Conservation (phyloP, 2,888 invertebrate genomes). For the Callyntrura guangdongensis region DNA sequence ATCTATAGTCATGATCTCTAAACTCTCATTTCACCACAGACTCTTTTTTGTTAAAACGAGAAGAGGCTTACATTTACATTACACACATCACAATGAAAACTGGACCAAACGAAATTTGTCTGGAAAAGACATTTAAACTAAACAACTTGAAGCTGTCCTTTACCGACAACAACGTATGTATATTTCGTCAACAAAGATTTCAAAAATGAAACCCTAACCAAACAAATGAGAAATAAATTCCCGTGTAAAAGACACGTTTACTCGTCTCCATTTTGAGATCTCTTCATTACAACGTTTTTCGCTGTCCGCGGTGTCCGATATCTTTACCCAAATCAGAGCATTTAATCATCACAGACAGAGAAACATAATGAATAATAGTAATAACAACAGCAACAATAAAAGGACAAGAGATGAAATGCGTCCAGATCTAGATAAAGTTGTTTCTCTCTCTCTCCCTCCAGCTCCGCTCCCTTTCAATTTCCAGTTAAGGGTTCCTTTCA, state of each 20-base stretch:
- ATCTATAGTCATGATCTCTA: constrained; percentile 25
- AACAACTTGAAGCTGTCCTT: background rate
- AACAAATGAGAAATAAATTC: no score
- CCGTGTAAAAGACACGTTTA: constrained; percentile 23
- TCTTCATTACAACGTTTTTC: background rate
- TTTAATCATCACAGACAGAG: background rate
- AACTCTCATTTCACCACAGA: constrained; percentile 36
- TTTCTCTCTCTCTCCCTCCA: constrained; percentile 13
- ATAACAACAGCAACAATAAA: constrained; percentile 3
- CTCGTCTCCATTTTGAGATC: background rate
- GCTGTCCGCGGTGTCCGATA: background rate
- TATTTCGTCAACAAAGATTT: no score
- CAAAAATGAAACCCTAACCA: no score
- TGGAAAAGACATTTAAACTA: background rate
- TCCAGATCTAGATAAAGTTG: constrained; percentile 62
- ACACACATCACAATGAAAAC: no score
- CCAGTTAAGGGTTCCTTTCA: constrained; percentile 45
- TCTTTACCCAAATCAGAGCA: background rate
- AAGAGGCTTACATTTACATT: no score
- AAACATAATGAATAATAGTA: background rate
- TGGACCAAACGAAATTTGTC: constrained; percentile 11
- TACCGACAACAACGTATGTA: background rate
- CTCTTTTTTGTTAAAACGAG: background rate
- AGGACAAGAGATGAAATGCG: constrained; percentile 33
- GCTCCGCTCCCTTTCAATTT: constrained; percentile 47